Base-by-base conservation (phyloP, 2,888 invertebrate genomes). In the Tipula unca region DNA sequence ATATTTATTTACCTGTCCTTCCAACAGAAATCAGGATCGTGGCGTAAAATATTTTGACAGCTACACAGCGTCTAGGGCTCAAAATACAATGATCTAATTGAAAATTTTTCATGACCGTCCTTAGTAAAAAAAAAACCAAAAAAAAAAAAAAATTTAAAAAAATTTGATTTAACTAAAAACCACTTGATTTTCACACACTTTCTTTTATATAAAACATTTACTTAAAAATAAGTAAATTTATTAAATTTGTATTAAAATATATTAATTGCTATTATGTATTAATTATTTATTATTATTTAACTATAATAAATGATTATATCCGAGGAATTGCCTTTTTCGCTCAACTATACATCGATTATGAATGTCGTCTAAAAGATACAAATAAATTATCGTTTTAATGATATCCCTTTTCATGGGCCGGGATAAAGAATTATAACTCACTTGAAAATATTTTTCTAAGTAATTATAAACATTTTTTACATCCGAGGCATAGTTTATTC, bases 31-130 rank as follows among this genome's bases (percentile, higher is more conserved):
- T 92, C 87, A 88, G 88, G 91, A 92, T 92, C 92, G 90, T 91
- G 90, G 92, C 91, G 91, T 92, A 91, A 91, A 91, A 90, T 89
- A 91, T 90, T 89, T 87, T 87, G 86, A 85, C 86, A 86, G 86
- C 85, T 85, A 85, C 85, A 85, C 86, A 89, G 88, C 89, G 87
- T 88, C 89, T 88, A 88, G 89, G 89, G 93, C 93, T 92, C 93
- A 93, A 93, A 92, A 93, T 93, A 93, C 93, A 93, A 93, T 93
- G 93, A 92, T 92, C 93, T 92, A 92, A 92, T 93, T 92, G 93
- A 92, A 93, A 93, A 93, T 93, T 93, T 93, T 93, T 94, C 93
- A 94, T 94, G 93, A 93, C 94, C 94, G 93, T 93, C 93, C 93
- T 84, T 83, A 17, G 17, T 17, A 32, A 83, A 14, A 82, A 69